Evolutionary conservation across 2,797 vertebrate species (phyloP).

Genomic region (Staurois parvus): DNA sequence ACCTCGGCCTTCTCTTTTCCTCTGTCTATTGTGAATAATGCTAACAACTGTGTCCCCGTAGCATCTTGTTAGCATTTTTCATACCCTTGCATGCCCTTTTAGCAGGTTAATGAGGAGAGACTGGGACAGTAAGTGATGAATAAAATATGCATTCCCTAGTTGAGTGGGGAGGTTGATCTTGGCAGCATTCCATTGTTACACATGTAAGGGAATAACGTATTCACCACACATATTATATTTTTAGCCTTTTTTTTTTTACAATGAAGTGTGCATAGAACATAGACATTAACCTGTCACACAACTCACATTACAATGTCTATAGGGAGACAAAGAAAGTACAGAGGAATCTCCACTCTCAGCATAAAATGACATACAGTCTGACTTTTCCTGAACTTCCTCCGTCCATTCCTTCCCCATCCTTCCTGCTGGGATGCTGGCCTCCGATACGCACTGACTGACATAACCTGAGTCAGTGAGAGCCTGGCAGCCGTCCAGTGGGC

Average conservation of each 20-base stretch:
- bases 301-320: neutral
- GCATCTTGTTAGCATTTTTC: neutral
- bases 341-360: constrained; percentile 28
- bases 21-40: neutral
- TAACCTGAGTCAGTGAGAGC: constrained; percentile 32
- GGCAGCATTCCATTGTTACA: neutral
- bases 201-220: constrained; percentile 1
- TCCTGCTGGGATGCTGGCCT: constrained; percentile 36
- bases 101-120: neutral
- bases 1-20: neutral
- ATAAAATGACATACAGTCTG: constrained; percentile 15
- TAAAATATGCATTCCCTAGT: neutral
- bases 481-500: constrained; percentile 42
- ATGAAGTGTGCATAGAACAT: neutral
- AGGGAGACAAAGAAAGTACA: neutral
- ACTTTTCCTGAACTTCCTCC: constrained; percentile 24
- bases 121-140: neutral
- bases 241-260: constrained; percentile 11
- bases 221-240: constrained; percentile 4
- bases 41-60: neutral
- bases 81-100: neutral
- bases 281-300: neutral
- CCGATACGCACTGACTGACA: constrained; percentile 50
- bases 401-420: constrained; percentile 34
- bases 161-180: neutral